These are phyloP conservation scores for Protomyctophum bolini DNA, from an alignment of 2,113 vertebrate genomes.

Conservation along the genomic window DNA sequence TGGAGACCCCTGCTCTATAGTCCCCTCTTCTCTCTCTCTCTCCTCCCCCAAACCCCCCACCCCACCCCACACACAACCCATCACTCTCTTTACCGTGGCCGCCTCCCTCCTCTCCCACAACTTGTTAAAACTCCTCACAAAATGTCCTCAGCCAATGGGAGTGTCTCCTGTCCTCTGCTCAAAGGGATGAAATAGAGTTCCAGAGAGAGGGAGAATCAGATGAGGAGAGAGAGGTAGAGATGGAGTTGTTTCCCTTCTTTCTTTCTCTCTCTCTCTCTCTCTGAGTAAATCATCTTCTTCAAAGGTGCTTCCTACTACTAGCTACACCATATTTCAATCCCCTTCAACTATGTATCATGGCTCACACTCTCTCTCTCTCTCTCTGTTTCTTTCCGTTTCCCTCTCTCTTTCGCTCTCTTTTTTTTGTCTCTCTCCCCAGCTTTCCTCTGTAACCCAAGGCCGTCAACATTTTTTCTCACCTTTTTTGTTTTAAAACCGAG, in stretches of 20 bases:
- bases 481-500: not conserved
- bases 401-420: not conserved
- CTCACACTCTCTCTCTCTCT: not conserved
- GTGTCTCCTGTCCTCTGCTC: slow-evolving; percentile 60
- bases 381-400: too few species aligned
- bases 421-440: not conserved
- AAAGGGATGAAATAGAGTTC: slow-evolving; percentile 39
- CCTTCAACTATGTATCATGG: not conserved
- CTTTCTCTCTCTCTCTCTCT: slow-evolving; percentile 9
- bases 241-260: slow-evolving; percentile 32
- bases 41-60: not conserved
- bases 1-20: slow-evolving; percentile 39
- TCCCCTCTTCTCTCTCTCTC: slow-evolving; percentile 6
- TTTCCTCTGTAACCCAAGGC: not conserved
- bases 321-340: not conserved
- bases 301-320: slow-evolving; percentile 6
- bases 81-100: too few species aligned
- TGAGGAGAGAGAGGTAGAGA: slow-evolving; percentile 49
- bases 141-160: slow-evolving; percentile 74
- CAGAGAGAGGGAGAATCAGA: slow-evolving; percentile 18
- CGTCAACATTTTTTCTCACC: not conserved
- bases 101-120: slow-evolving; percentile 1
- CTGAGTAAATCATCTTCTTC: slow-evolving; percentile 25
- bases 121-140: slow-evolving; percentile 67
- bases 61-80: not conserved